Base-by-base conservation (phyloP, 2,888 invertebrate genomes). In the Ichneumoninae sp. region DNA sequence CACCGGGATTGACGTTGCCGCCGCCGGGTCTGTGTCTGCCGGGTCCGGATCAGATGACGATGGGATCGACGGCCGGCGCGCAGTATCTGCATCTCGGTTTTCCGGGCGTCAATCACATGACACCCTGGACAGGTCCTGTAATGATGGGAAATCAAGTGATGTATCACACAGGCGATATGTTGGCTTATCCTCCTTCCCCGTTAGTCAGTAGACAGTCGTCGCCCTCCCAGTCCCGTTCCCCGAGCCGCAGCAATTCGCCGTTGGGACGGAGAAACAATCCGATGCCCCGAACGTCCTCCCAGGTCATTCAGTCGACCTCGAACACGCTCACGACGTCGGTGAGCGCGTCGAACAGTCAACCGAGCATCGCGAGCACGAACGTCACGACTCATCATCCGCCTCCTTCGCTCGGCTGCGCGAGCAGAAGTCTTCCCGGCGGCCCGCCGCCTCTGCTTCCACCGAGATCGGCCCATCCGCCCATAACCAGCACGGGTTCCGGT, bases 141-240 rank as follows among this genome's bases (percentile, higher is more conserved):
- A 87, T 89, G 84, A 91, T 93, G 92, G 85, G 86, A 60, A 93
- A 93, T 86, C 93, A 92, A 84, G 87, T 92, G 80, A 90, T 93
- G 89, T 93, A 93, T 87, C 93, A 93, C 26, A 88, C 91, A 22
- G 89, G 89, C 69, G 93, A 93, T 40, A 88, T 92, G 84, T 86
- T 93, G 88, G 89, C 91, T 88, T 93, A 92, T 89, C 95, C 96
- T 74, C 94, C 96, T 85, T 97, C 97, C 70, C 97, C 97, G 13
- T 95, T 96, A 93, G 95, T 97, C 91, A 96, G 96, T 90, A 96
- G 96, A 88, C 95, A 96, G 89, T 96, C 97, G 74, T 97, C 97
- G 65, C 97, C 97, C 66, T 96, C 96, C 84, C 97, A 97, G 92
- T 97, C 97, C 90, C 91, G 93, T 80, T 92, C 93, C 69, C 93